Percentiles rank a stretch among this genome's conserved stretches.
These are phyloP conservation scores for Lepidurus arcticus DNA, from an alignment of 1,140 invertebrate species.

Conservation along the genomic window DNA sequence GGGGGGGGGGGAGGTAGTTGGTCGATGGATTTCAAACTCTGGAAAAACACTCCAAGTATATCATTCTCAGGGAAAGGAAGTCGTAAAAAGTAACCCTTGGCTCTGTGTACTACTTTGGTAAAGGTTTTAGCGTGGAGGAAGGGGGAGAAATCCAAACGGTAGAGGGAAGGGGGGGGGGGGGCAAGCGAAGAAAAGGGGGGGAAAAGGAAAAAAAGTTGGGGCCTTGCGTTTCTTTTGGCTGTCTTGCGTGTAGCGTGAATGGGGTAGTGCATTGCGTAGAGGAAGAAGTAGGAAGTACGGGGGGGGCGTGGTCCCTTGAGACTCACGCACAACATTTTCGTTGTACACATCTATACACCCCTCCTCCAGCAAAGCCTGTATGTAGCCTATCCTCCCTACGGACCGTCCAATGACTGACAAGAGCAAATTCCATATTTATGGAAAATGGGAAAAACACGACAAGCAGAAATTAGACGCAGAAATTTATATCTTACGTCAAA, in stretches of 20 bases:
- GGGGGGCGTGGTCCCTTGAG: slow-evolving; percentile 9
- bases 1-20: no score
- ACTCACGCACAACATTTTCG: neutral
- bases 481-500: neutral
- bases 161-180: neutral
- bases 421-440: slow-evolving; percentile 12
- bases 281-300: neutral
- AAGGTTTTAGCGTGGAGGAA: neutral
- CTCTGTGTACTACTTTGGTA: neutral
- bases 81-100: no score
- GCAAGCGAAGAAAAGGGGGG: neutral
- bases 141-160: neutral
- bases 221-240: neutral
- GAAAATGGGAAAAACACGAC: neutral
- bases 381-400: neutral
- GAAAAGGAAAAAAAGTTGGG: neutral
- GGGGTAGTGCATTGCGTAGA: neutral
- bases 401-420: slow-evolving; percentile 16
- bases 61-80: no score
- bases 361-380: neutral
- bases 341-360: neutral
- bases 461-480: slow-evolving; percentile 11
- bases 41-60: no score
- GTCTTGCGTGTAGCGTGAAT: slow-evolving; percentile 14
- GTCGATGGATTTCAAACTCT: no score